Percentiles rank a stretch among this genome's conserved stretches.
Conservation (phyloP, 1,140 invertebrate genomes). For the Copidosoma floridanum region DNA sequence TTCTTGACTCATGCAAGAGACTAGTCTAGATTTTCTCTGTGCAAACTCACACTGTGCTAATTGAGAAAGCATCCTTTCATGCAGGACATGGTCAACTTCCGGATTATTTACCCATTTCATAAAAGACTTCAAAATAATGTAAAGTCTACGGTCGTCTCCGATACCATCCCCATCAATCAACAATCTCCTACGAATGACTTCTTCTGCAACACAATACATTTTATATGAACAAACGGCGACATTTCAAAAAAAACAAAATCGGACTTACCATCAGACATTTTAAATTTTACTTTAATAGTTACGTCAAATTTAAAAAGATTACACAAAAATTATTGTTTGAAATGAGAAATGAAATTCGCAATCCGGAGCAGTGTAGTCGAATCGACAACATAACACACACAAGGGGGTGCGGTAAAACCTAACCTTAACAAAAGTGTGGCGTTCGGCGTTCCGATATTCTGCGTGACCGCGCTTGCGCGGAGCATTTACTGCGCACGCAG, state of each 20-base stretch:
- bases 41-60: conserved; percentile 86
- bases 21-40: conserved; percentile 78
- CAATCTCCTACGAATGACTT: conserved; percentile 85
- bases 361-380: no score
- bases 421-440: no score
- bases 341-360: no score
- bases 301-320: background rate
- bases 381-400: no score
- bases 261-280: conserved; percentile 21
- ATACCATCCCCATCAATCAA: conserved; percentile 95
- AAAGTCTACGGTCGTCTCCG: conserved; percentile 88
- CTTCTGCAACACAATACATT: conserved; percentile 65
- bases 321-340: background rate
- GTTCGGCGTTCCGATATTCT: no score
- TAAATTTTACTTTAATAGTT: no score
- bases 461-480: no score
- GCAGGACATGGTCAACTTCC: conserved; percentile 65
- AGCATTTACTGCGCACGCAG: no score
- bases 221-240: background rate
- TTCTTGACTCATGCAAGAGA: conserved; percentile 77
- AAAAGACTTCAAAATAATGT: conserved; percentile 81
- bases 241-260: no score
- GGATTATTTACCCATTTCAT: conserved; percentile 81
- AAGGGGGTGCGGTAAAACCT: no score
- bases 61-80: conserved; percentile 79